Conservation (phyloP, 2,113 vertebrate species). For the Hirundichthys speculiger region DNA sequence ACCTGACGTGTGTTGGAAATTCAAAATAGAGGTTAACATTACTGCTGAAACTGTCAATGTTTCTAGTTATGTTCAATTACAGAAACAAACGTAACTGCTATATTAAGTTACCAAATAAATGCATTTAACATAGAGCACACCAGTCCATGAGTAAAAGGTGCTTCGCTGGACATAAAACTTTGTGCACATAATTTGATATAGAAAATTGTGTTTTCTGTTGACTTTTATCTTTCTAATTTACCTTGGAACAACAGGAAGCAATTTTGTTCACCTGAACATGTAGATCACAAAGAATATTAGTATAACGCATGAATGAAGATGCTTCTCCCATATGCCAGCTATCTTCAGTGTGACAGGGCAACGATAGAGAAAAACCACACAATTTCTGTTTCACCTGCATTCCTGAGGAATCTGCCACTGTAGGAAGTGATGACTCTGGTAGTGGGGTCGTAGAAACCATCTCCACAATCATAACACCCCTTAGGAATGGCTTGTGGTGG, state of each 20-base stretch:
- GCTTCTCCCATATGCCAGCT: background rate
- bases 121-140: conserved; percentile 1
- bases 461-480: conserved; percentile 91
- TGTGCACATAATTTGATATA: conserved; percentile 42
- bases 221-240: conserved; percentile 52
- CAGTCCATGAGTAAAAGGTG: conserved; percentile 29
- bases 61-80: too few relatives aligned
- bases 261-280: conserved; percentile 6
- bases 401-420: conserved; percentile 83
- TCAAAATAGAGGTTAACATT: too few relatives aligned
- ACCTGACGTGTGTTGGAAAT: too few relatives aligned
- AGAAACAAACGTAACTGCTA: too few relatives aligned
- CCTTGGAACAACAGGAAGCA: conserved; percentile 27
- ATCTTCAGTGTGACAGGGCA: background rate
- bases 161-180: conserved; percentile 20
- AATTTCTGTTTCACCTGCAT: conserved; percentile 84
- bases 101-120: conserved; percentile 24
- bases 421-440: conserved; percentile 86
- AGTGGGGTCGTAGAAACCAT: conserved; percentile 92
- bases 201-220: conserved; percentile 41
- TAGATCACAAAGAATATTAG: background rate
- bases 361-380: background rate
- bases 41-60: too few relatives aligned
- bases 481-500: conserved; percentile 84
- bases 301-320: background rate